These are phyloP conservation scores for Coptodon bakossiorum DNA, from an alignment of 2,113 vertebrate genomes.

Conservation along the genomic window DNA sequence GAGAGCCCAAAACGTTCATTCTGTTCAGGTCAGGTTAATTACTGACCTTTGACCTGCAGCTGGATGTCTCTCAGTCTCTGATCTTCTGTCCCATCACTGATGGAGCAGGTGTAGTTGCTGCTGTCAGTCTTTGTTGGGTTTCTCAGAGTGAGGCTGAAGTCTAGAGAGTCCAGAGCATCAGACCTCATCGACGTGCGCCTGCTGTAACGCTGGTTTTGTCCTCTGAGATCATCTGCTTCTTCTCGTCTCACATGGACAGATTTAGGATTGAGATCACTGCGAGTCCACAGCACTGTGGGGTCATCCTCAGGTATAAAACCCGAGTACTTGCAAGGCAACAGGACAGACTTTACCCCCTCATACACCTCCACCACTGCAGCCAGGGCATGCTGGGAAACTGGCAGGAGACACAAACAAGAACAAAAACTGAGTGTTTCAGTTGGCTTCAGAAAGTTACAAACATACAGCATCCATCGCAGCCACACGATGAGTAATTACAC, in stretches of 20 bases:
- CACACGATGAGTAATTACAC: neutral
- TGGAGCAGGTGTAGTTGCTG: neutral
- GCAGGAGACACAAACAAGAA: neutral
- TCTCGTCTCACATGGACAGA: neutral
- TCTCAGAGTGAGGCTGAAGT: neutral
- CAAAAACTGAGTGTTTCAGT: neutral
- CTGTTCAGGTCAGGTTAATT: neutral
- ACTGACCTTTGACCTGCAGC: neutral
- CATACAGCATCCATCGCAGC: neutral
- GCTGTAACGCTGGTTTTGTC: neutral
- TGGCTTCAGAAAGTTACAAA: accelerated
- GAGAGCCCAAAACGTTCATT: neutral
- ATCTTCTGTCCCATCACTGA: neutral
- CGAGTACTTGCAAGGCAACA: neutral
- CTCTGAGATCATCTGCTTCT: neutral
- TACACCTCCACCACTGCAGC: accelerated
- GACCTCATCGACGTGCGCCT: accelerated
- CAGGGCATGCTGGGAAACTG: neutral
- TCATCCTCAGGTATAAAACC: neutral
- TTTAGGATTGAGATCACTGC: neutral
- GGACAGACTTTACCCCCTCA: neutral
- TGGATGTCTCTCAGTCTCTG: neutral
- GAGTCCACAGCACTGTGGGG: neutral
- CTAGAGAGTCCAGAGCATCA: neutral
- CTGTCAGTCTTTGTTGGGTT: neutral